Evolutionary conservation across 2,113 vertebrate genomes (phyloP), one percentile per base, ranked within the genome.

Genomic region (Sinocyclocheilus anophthalmus): DNA sequence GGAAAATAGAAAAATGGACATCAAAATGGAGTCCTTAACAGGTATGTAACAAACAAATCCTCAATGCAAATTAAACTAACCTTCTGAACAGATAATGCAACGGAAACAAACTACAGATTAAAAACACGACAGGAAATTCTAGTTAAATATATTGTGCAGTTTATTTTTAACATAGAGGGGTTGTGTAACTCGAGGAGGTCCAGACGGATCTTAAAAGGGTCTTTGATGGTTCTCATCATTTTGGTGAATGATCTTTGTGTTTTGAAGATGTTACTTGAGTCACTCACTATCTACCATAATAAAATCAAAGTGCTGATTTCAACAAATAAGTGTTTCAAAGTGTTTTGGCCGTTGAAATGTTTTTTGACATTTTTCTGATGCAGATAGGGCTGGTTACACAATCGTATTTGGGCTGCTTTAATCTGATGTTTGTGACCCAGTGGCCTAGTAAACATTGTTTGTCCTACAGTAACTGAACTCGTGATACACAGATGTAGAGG

Each of bases 21-120:
- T 61, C 22, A n/a, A 61, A 61, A 61, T 30, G 11, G 57, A 61
- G 22, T 61, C 57, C 57, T 61, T 61, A 61, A n/a, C 22, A 61
- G 59, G 59, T 61, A 61, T 61, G 57, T 61, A 22, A 61, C 57
- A n/a, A 61, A n/a, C 59, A 61, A n/a, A 61, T 61, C 59, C 59
- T 61, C 59, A 18, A 20, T 1, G 5, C 53, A 55, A 18, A 55
- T 55, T 3, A 55, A 55, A 20, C 5, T 18, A 20, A 55, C 8
- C 53, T 18, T 55, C 53, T 55, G 1, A 7, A 55, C 53, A 48
- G 45, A 48, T 11, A 12, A 11, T 12, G 45, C 45, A 12, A 48
- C 10, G 20, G 16, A 55, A 18, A 55, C 53, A 55, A 55, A 55
- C 14, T 55, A 55, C 16, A 55, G 0, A 18, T 55, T 55, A 55